Conservation (phyloP, 2,113 vertebrate species). For the Oncorhynchus gorbuscha region DNA sequence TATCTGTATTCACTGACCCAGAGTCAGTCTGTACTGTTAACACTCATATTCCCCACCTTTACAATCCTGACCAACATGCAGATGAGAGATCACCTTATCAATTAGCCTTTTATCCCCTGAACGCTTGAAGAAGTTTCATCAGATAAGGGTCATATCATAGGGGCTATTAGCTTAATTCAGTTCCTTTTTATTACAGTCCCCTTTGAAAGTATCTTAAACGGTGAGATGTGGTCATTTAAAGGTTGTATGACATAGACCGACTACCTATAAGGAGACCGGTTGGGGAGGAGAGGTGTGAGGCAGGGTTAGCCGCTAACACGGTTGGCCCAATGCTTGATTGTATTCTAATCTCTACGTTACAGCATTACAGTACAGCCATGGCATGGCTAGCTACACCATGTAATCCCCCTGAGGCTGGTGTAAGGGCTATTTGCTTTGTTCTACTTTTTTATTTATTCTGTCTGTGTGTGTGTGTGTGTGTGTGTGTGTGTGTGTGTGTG, state of each 20-base stretch:
- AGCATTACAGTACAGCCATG: too few species aligned
- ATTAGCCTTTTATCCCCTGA: conserved; percentile 8
- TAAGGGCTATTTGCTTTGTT: conserved; percentile 24
- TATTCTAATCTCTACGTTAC: not conserved
- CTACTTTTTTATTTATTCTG: not conserved
- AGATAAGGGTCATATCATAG: not conserved
- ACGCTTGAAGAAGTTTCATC: not conserved
- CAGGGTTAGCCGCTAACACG: not conserved
- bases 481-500: not conserved
- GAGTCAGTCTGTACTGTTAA: not conserved
- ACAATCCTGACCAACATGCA: not conserved
- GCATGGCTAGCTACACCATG: not conserved
- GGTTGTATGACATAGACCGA: not conserved
- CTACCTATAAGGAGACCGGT: not conserved
- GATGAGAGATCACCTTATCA: not conserved
- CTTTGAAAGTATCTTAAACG: too few species aligned
- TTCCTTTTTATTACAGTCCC: too few species aligned
- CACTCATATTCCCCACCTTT: not conserved
- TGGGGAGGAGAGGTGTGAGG: not conserved
- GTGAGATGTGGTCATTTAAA: not conserved
- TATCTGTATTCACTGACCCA: not conserved
- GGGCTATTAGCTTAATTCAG: too few species aligned
- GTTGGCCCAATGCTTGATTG: not conserved
- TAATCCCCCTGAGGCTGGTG: not conserved
- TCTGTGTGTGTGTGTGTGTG: conserved; percentile 4